Evolutionary conservation across 2,113 vertebrate genomes (phyloP), one percentile per base, ranked within the genome.

Genomic region (Lethenteron camtschaticum): DNA sequence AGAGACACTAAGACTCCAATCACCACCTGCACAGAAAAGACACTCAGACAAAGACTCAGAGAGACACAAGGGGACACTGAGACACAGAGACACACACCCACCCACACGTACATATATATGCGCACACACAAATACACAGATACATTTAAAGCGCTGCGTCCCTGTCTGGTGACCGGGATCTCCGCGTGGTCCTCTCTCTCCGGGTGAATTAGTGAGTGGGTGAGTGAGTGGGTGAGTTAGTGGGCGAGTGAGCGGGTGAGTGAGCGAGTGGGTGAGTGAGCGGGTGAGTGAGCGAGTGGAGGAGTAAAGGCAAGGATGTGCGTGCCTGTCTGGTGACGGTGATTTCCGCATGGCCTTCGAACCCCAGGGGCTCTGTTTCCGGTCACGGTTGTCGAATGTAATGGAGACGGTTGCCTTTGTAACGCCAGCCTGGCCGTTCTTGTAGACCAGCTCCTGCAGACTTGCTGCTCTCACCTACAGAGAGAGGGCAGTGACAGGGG

Each of bases 381-480:
- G 96, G 76, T 99, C 83, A 70, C 80, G 79, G 81, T 99, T 99
- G 78, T 99, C 88, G 78, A 99, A 99, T 2, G 79, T 88, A 70
- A 96, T 84, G 13, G 88, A 91, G 68, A 99, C 94, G 0, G 81
- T 83, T 13, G 92, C 94, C 78, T 89, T 99, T 66, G 79, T 86
- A 77, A 94, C 81, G 56, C 94, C 94, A 74, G 87, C 87, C 73
- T 95, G 89, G 1, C 90, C 94, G 60, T 81, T 87, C 79, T 99
- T 99, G 75, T 99, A 99, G 72, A 99, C 83, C 69, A 99, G 75
- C 72, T 99, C 94, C 72, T 96, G 87, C 9, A 96, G 79, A 73
- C 82, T 89, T 24, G 84, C 79, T 70, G 90, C 92, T 78, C 94
- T 80, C 20, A 99, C 92, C 94, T 95, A 73, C 71, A 74, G 71